Evolutionary conservation across 2,888 invertebrate species (phyloP), one percentile per base, ranked within the genome.

Genomic region (Cybosia mesomella): DNA sequence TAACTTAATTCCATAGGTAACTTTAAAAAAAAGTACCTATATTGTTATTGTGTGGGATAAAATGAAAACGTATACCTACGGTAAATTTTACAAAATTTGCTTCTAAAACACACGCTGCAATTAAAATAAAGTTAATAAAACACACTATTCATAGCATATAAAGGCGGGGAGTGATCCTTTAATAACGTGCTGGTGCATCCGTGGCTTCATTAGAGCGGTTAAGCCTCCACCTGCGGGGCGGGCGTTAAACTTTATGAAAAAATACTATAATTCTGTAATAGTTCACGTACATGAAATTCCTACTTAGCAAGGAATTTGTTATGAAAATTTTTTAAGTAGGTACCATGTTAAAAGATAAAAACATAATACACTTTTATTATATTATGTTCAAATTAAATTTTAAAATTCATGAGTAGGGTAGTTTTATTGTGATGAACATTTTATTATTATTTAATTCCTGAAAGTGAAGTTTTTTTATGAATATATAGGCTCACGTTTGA

Each of bases 51-150:
- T 21, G 10, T 21, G 10, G 0, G 22, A 60, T 49, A 54, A 59
- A 53, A 24, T 54, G 22, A n/a, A 57, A 34, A 22, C 43, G 8
- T 15, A 53, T n/a, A n/a, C n/a, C n/a, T 18, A 53, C 22, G 22
- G 55, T 61, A 43, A 62, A 67, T 63, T 67, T 58, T 74, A 65
- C 32, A 64, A 70, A 58, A 21, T 68, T 69, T 71, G 8, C 54
- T 18, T 5, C 57, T 22, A 77, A 72, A 81, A 80, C 79, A 73
- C 74, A 74, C 68, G 75, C 70, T 75, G 63, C 75, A 74, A 86
- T 87, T 85, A 87, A 85, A 85, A 86, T 85, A 81, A 87, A 83
- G 84, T 85, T 88, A 84, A 87, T 89, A 88, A 88, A 89, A 88
- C 85, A 85, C 82, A 79, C 83, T 85, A 84, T 85, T 87, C 86